Percentiles rank a stretch among this genome's conserved stretches.
These are phyloP conservation scores for Esox masquinongy DNA, from an alignment of 2,797 vertebrate genomes.

Conservation along the genomic window DNA sequence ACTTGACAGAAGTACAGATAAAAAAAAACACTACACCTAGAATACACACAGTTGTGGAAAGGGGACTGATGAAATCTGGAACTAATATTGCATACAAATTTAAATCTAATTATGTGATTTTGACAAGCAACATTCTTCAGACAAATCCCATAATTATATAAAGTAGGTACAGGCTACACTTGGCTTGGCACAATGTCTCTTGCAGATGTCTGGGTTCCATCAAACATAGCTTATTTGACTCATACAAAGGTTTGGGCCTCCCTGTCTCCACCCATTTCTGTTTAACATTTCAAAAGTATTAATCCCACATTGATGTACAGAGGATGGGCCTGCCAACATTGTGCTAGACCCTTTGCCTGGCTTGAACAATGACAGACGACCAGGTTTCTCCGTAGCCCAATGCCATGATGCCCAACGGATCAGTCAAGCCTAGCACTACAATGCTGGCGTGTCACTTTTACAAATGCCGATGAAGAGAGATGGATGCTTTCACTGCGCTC, in stretches of 20 bases:
- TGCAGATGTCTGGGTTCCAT: constrained; percentile 25
- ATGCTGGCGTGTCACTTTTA: constrained; percentile 59
- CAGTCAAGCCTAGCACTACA: constrained; percentile 58
- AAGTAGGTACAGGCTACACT: constrained; percentile 1
- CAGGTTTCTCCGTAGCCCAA: constrained; percentile 46
- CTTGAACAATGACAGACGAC: constrained; percentile 61
- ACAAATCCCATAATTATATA: constrained; percentile 9
- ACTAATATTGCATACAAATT: neutral
- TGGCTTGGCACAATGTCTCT: constrained; percentile 33
- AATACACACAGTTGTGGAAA: neutral
- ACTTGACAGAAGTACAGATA: neutral
- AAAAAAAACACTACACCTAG: neutral
- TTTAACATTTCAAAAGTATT: constrained; percentile 66
- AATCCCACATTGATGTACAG: constrained; percentile 41
- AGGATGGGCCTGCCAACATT: constrained; percentile 48
- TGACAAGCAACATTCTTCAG: neutral
- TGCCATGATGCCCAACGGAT: constrained; percentile 55
- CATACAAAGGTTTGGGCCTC: constrained; percentile 45
- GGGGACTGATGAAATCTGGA: neutral
- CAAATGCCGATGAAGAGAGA: constrained; percentile 62
- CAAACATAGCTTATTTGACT: constrained; percentile 42
- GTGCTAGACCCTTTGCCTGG: constrained; percentile 52
- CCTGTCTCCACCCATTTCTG: constrained; percentile 51
- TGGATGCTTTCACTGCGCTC: constrained; percentile 55
- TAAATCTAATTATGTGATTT: neutral